phyloP scores from a whole-genome alignment of 2,888 invertebrate species.

The Apamea anceps region DNA sequence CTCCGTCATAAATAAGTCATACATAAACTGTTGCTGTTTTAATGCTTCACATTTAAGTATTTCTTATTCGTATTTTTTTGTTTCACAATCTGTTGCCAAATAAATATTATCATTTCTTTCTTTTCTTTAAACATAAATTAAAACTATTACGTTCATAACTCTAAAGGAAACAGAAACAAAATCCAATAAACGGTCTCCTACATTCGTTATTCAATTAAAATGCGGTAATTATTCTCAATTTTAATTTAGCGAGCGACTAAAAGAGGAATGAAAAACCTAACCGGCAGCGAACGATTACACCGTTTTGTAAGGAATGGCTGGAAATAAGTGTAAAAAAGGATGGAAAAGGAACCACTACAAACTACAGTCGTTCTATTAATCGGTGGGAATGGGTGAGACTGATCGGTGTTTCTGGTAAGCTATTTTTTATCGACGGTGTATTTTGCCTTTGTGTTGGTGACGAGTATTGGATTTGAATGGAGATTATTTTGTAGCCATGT shows the following conservation, averaged over 20 bases:
- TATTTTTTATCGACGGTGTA: background rate
- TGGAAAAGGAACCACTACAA: conserved; percentile 35
- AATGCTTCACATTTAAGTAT: too few species aligned
- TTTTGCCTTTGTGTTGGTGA: background rate
- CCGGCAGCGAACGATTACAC: conserved; percentile 66
- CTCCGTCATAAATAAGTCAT: background rate
- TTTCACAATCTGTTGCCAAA: background rate
- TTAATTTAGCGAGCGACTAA: conserved; percentile 66
- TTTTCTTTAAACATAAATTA: conserved; percentile 4
- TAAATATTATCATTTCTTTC: background rate
- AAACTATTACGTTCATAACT: background rate
- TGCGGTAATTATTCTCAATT: conserved; percentile 62
- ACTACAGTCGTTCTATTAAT: conserved; percentile 57
- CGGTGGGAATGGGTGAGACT: conserved; percentile 30
- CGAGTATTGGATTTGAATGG: conserved; percentile 1
- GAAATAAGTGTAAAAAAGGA: conserved; percentile 43
- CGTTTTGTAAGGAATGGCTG: conserved; percentile 59
- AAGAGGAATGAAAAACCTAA: conserved; percentile 50
- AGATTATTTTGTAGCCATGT: background rate
- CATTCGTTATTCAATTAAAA: conserved; percentile 58
- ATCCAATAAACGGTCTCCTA: conserved; percentile 17
- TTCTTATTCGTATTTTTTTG: background rate
- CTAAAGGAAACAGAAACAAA: conserved; percentile 27
- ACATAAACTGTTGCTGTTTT: background rate
- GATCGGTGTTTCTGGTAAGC: conserved; percentile 31